Percentiles rank a stretch among this genome's conserved stretches.
Evolutionary conservation across 1,140 invertebrate species (phyloP).

Genomic region (Zaprionus lachaisei): DNA sequence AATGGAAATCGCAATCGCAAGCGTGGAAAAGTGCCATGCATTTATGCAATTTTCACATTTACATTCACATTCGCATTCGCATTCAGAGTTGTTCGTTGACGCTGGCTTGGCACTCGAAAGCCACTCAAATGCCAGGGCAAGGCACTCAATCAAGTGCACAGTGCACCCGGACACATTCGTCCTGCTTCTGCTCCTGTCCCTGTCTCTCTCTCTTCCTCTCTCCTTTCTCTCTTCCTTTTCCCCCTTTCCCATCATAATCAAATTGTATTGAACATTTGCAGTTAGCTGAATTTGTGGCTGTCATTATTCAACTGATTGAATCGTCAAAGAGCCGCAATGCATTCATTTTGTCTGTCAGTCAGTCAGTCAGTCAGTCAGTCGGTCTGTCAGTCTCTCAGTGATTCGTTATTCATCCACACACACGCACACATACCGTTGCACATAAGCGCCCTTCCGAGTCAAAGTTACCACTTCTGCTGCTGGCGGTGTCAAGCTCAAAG

Average conservation of each 20-base stretch:
- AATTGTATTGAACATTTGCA: slow-evolving; percentile 81
- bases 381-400: slow-evolving; percentile 43
- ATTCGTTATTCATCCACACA: slow-evolving; percentile 42
- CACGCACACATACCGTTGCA: slow-evolving; percentile 26
- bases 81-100: slow-evolving; percentile 57
- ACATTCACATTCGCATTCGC: slow-evolving; percentile 1
- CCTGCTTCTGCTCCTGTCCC: not conserved
- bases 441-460: slow-evolving; percentile 32
- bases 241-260: slow-evolving; percentile 62
- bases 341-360: slow-evolving; percentile 59
- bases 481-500: slow-evolving; percentile 37
- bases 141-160: slow-evolving; percentile 78
- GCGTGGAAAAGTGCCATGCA: slow-evolving; percentile 79
- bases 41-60: slow-evolving; percentile 76
- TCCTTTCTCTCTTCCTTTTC: not conserved
- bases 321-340: slow-evolving; percentile 60
- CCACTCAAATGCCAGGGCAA: slow-evolving; percentile 79
- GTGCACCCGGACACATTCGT: slow-evolving; percentile 22
- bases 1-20: slow-evolving; percentile 58
- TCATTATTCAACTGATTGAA: slow-evolving; percentile 78
- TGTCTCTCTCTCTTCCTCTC: not conserved
- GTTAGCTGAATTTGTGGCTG: slow-evolving; percentile 73
- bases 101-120: slow-evolving; percentile 64
- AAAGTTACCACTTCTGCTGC: not conserved
- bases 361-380: slow-evolving; percentile 31